These are phyloP conservation scores for Drosophila kurseongensis DNA, from an alignment of 1,140 invertebrate species.

Conservation along the genomic window DNA sequence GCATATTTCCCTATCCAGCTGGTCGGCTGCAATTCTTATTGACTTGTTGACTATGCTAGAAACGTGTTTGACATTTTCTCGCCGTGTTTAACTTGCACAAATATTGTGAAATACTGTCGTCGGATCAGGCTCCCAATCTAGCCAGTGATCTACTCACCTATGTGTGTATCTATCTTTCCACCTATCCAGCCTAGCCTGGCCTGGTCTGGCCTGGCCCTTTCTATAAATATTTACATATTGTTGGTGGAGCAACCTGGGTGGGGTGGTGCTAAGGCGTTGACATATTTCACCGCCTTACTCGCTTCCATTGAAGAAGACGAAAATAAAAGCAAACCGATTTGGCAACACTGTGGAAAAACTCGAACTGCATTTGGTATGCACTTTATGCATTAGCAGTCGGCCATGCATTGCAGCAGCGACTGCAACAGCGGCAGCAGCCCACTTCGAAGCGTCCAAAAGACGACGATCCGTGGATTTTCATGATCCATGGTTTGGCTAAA, in stretches of 20 bases:
- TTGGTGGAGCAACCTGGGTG: conserved; percentile 17
- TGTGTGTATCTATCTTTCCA: conserved; percentile 19
- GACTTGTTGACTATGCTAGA: conserved; percentile 62
- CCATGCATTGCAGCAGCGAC: conserved; percentile 23
- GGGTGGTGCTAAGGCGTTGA: conserved; percentile 57
- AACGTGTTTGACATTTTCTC: conserved; percentile 78
- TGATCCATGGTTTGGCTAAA: conserved; percentile 25
- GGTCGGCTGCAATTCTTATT: conserved; percentile 58
- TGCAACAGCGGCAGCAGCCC: conserved; percentile 20
- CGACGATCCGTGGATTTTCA: conserved; percentile 17
- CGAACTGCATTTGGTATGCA: conserved; percentile 67
- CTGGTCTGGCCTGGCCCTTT: conserved; percentile 26
- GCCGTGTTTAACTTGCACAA: conserved; percentile 60
- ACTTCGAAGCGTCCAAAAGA: conserved; percentile 30
- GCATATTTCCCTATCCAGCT: conserved; percentile 13
- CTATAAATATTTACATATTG: conserved; percentile 44
- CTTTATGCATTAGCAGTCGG: conserved; percentile 54
- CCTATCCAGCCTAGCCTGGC: conserved; percentile 11
- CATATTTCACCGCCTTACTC: conserved; percentile 57
- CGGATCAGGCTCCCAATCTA: conserved; percentile 20
- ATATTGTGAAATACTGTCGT: conserved; percentile 47
- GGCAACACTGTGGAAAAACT: conserved; percentile 74
- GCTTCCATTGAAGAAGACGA: conserved; percentile 60
- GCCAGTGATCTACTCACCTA: conserved; percentile 13
- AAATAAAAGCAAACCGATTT: conserved; percentile 58